These are phyloP conservation scores for Microtus ochrogaster DNA, from an alignment of 2,113 vertebrate genomes.

Conservation along the genomic window DNA sequence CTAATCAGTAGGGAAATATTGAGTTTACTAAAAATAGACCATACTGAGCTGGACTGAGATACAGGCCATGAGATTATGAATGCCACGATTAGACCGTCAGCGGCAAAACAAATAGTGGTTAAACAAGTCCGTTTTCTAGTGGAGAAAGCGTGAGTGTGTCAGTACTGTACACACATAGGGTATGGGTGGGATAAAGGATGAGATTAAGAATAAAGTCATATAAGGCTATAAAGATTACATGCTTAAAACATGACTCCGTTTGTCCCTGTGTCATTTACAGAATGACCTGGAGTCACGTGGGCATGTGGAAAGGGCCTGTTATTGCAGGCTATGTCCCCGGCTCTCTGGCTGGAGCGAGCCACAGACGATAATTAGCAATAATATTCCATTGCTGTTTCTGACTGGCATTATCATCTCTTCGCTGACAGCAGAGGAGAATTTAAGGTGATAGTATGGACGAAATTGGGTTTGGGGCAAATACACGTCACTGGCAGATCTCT, in stretches of 20 bases:
- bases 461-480: conserved; percentile 59
- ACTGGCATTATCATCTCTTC: conserved; percentile 61
- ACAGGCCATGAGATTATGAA: conserved; percentile 23
- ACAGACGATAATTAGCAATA: conserved; percentile 54
- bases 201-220: conserved; percentile 55
- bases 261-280: conserved; percentile 30
- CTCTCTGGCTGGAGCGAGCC: conserved; percentile 5
- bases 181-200: background rate
- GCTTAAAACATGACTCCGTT: conserved; percentile 52
- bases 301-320: conserved; percentile 25
- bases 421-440: conserved; percentile 54
- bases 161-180: background rate
- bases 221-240: conserved; percentile 22
- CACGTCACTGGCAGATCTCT: conserved; percentile 36
- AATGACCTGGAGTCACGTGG: conserved; percentile 47
- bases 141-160: background rate
- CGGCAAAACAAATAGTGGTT: conserved; percentile 41
- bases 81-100: conserved; percentile 15
- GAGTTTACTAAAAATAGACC: conserved; percentile 45
- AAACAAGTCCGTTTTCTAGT: conserved; percentile 3
- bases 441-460: conserved; percentile 70
- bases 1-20: background rate
- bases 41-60: conserved; percentile 1
- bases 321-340: background rate
- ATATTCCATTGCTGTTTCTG: conserved; percentile 60